Evolutionary conservation across 2,888 invertebrate species (phyloP), one percentile per base, ranked within the genome.

Genomic region (Noctua janthina): DNA sequence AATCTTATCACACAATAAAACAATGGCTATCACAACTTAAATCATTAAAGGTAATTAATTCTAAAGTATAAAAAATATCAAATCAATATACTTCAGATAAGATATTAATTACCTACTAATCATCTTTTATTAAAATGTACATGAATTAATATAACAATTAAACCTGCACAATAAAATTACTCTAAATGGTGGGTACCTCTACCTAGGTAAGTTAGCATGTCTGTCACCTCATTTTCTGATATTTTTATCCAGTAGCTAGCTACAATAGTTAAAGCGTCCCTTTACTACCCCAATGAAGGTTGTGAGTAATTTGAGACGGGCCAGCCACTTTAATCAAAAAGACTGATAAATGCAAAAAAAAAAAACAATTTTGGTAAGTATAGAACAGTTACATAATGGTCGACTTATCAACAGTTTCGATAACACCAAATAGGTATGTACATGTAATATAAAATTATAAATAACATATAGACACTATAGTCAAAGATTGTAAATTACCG

Each of bases 1-100:
- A 72, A 78, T 78, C 29, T 67, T 87, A 82, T 82, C 77, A 56
- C 59, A 67, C 49, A 68, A 20, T 72, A 69, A 51, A 82, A 71
- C n/a, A 59, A 51, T 35, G 1, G 20, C 23, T 51, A 67, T 67
- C 29, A 64, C 1, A 0, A n/a, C 15, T 35, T 43, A 51, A 68
- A 54, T 59, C 10, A 3, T 13, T 62, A 46, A 4, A 46, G 10
- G 11, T 73, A 49, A 54, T 79, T 35, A 35, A 20, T 64, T 43
- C n/a, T 15, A 54, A 54, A 62, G 15, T 35, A 15, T 29, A 35
- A 43, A 59, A 20, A n/a, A 59, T 17, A 66, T 70, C 15, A 76
- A 49, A 70, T 70, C 17, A 11, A 66, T 1, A 56, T 20, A 56
- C 11, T 66, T 15, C 59, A 51, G 51, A 68, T 77, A 51, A 77